Evolutionary conservation across 2,888 invertebrate species (phyloP).

Genomic region (Parelbella ahira): DNA sequence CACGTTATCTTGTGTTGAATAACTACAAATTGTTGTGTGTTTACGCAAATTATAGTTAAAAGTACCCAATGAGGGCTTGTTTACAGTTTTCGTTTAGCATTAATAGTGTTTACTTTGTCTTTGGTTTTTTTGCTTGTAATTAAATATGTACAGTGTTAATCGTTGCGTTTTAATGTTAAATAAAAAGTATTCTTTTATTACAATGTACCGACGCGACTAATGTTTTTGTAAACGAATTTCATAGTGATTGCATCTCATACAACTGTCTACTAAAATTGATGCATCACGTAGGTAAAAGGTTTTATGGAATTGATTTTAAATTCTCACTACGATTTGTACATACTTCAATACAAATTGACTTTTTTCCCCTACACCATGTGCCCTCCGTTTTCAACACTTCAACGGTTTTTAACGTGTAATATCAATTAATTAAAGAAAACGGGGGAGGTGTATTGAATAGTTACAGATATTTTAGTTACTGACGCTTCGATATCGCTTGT

Average conservation of each 20-base stretch:
- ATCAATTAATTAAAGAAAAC: constrained; percentile 63
- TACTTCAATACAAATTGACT: constrained; percentile 25
- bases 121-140: no score
- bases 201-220: no score
- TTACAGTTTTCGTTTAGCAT: constrained; percentile 2
- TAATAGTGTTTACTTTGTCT: no score
- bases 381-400: constrained; percentile 55
- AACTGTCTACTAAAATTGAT: no score
- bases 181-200: no score
- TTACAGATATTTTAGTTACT: constrained; percentile 38
- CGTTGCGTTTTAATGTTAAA: no score
- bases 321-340: no score
- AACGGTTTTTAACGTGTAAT: constrained; percentile 61
- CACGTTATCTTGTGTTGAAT: constrained; percentile 41
- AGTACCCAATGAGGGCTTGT: constrained; percentile 3
- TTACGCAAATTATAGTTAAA: constrained; percentile 11
- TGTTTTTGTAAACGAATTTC: no score
- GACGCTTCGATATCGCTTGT: constrained; percentile 43
- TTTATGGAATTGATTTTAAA: no score
- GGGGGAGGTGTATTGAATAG: constrained; percentile 40
- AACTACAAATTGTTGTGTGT: constrained; percentile 23
- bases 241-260: no score
- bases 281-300: no score
- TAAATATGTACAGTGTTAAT: no score
- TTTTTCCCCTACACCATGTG: constrained; percentile 33